Evolutionary conservation across 2,888 invertebrate genomes (phyloP), one percentile per base, ranked within the genome.

Genomic region (Pimpla rufipes): DNA sequence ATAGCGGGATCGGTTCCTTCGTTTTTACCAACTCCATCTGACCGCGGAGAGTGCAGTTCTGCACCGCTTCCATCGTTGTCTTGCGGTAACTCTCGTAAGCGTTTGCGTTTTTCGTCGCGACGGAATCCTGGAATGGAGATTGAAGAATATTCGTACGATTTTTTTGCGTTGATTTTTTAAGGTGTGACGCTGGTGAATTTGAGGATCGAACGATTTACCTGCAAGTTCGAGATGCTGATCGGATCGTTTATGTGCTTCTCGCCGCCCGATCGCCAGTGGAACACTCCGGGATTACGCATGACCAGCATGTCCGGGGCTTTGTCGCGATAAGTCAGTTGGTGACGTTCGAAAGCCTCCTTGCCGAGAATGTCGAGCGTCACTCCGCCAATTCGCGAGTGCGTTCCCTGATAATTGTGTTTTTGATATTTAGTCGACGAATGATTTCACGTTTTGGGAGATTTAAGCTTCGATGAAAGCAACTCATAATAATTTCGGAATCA

Each of bases 171-270:
- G n/a, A n/a, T n/a, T 29, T 2, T 50, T 50, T 18, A 16, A 67
- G 40, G 62, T 45, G 45, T 3, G n/a, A 78, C 11, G 11, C 37
- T 21, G 18, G 4, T 2, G 1, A 29, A 29, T 29, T 29, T 3
- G 29, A 29, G 29, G 29, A 29, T 3, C 5, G 29, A 2, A 29
- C 2, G 64, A 67, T n/a, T 87, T 91, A 96, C 96, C 94, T 96
- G 96, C 40, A 97, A 94, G 88, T 96, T 96, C n/a, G 96, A 96
- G 87, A 95, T 94, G 85, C 94, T 94, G 88, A 96, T 94, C 0
- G 99, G 99, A 91, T 99, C 99, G 93, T 99, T 99, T 90, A 99
- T 96, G 94, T 99, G 99, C 88, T 98, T 98, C 94, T 99, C 99
- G 2, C 99, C 99, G 16, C 98, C 99, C 85, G 97, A 96, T 88